These are phyloP conservation scores for Genyomyrus donnyi DNA, from an alignment of 2,113 vertebrate species.

Conservation along the genomic window DNA sequence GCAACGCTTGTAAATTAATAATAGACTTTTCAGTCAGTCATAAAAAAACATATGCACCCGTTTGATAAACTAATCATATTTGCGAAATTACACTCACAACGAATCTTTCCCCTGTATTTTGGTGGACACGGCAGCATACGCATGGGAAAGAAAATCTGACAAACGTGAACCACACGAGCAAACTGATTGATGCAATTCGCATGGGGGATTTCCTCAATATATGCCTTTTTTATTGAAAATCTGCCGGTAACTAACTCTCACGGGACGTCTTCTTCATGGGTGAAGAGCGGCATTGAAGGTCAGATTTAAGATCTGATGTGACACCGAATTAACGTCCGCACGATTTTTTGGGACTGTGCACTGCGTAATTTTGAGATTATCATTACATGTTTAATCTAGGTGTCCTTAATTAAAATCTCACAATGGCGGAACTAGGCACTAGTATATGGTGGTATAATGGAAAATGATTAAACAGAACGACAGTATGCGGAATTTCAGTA, in stretches of 20 bases:
- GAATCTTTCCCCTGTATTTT: conserved; percentile 65
- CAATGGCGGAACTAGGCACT: not conserved
- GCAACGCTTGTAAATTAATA: conserved; percentile 70
- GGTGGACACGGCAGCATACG: conserved; percentile 59
- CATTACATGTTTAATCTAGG: not conserved
- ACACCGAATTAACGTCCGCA: not conserved
- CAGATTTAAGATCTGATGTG: not conserved
- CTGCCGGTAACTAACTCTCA: not conserved
- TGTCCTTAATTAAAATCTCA: not conserved
- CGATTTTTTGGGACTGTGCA: not conserved
- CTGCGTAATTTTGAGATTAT: not conserved
- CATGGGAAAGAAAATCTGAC: conserved; percentile 53
- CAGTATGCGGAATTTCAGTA: not conserved
- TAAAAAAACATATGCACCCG: conserved; percentile 60
- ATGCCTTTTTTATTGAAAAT: not conserved
- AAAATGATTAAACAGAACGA: not conserved
- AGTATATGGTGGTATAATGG: not conserved
- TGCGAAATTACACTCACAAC: conserved; percentile 65
- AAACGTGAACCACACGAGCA: not conserved
- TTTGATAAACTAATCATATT: conserved; percentile 70
- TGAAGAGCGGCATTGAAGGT: not conserved
- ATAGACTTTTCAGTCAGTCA: conserved; percentile 48
- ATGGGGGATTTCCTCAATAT: not conserved
- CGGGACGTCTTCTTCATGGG: not conserved
- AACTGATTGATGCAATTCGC: not conserved